Base-by-base conservation (phyloP, 2,888 invertebrate genomes). In the Oscheius sp. region DNA sequence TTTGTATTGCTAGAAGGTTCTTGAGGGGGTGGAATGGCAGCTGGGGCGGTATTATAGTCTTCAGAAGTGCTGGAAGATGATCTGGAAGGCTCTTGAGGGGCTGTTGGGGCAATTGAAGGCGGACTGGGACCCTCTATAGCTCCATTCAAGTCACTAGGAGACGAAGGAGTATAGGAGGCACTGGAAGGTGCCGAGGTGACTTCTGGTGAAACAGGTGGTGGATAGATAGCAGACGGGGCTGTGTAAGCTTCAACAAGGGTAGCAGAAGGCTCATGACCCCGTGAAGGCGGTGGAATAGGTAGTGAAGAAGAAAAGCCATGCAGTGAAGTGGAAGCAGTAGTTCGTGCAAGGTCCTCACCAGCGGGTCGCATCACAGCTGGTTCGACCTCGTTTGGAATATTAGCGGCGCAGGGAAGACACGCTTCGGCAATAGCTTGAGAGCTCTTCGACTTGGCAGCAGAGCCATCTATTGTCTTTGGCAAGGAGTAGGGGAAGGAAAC, bases 391-490 rank as follows among this genome's bases (percentile, higher is more conserved):
- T 14, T 5, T 17, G n/a, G 54, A 9, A 22, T 12, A 33, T 59
- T 59, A 45, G 26, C 33, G 6, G 30, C 62, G 36, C 47, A 62
- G 6, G 62, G 47, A 6, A 17, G 8, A 44, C 47, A 49, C 14
- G 30, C 3, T 36, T 62, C 62, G 6, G 33, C 47, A n/a, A 32
- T 14, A 4, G 45, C 47, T 12, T 45, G 44, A 22, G 32, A 14
- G 9, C 20, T 33, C 47, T 47, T 49, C 22, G 62, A 47, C 24
- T 62, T 49, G 14, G 47, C 47, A 12, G 62, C 62, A 8, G 47
- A 45, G 22, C 62, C 62, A 30, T 45, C 47, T 2, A 45, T 26
- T 9, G 20, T 30, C 17, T 47, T 30, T 12, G 45, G 36, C 2
- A 49, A n/a, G n/a, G 49, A 32, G 32, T 62, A 49, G 47, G 47